These are phyloP conservation scores for Cotesia typhae DNA, from an alignment of 1,140 invertebrate species.

Conservation along the genomic window DNA sequence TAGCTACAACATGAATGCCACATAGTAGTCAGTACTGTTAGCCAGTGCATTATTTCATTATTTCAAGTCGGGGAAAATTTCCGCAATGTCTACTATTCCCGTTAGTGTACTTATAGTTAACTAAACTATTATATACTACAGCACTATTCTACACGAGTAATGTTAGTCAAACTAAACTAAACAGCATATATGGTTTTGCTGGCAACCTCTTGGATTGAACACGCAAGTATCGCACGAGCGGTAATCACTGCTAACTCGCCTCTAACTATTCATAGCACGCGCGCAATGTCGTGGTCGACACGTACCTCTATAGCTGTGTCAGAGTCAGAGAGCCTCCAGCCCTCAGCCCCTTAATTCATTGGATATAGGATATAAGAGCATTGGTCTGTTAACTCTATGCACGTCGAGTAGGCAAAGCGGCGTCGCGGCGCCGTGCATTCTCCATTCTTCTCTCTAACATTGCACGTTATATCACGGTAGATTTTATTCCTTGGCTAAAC, in stretches of 20 bases:
- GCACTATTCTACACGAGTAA: too few species aligned
- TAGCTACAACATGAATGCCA: too few species aligned
- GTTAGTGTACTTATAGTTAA: background rate
- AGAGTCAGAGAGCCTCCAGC: background rate
- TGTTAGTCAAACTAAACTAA: too few species aligned
- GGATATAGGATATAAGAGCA: conserved; percentile 12
- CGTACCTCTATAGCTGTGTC: conserved; percentile 38
- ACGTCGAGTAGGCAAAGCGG: conserved; percentile 13
- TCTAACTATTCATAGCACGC: conserved; percentile 56
- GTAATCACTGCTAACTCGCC: conserved; percentile 52
- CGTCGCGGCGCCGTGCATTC: conserved; percentile 8
- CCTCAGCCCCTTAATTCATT: too few species aligned
- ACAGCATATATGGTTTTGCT: background rate
- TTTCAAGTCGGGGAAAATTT: background rate
- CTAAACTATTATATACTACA: background rate
- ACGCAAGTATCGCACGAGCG: conserved; percentile 42
- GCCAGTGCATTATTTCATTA: background rate
- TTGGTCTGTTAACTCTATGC: conserved; percentile 35
- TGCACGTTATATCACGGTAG: background rate
- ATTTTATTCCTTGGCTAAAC: background rate
- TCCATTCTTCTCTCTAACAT: too few species aligned
- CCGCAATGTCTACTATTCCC: background rate
- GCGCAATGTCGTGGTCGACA: conserved; percentile 50
- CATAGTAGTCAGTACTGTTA: too few species aligned
- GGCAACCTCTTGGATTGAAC: conserved; percentile 27